Base-by-base conservation (phyloP, 2,113 vertebrate genomes). In the Dromaius novaehollandiae region DNA sequence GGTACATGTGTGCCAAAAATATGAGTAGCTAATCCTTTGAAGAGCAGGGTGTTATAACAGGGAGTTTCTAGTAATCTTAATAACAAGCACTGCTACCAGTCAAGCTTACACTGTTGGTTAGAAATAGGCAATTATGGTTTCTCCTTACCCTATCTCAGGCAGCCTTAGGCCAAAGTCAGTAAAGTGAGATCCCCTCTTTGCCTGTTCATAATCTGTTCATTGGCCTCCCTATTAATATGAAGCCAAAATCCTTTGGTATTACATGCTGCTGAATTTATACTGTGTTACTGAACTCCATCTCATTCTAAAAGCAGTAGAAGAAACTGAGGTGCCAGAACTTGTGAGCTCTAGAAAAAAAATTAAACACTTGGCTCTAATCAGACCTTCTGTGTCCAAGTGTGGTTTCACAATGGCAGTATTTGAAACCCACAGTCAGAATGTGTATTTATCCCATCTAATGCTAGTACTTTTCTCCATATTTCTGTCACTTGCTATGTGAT, bases 401-500 rank as follows among this genome's bases (percentile, higher is more conserved):
- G 86, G 88, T 87, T 68, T 92, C 83, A 81, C 48, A 48, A 66
- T 90, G 79, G 61, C 75, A 90, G 40, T 74, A 63, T 83, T 92
- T 95, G 96, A 83, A 97, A 76, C 32, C 38, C 60, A 83, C n/a
- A 86, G 51, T 96, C 69, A 65, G 26, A 89, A 88, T 79, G 90
- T 85, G 84, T 36, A 77, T 61, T 95, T 94, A 90, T 63, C 48
- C 77, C 46, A 82, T 86, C 70, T 83, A 95, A 86, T 84, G 50
- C 44, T 84, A 91, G 68, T 74, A 82, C 86, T 89, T 88, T 82
- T 65, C 68, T 91, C 69, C 8, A 14, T 44, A 2, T 93, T 89
- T 94, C 74, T 97, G 80, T 90, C 44, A 77, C 66, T 94, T 83
- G 55, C 63, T 90, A 77, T 82, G 81, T 75, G 89, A 89, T 95